phyloP scores from a whole-genome alignment of 1,140 invertebrate species.

The Phenacoccus solenopsis region DNA sequence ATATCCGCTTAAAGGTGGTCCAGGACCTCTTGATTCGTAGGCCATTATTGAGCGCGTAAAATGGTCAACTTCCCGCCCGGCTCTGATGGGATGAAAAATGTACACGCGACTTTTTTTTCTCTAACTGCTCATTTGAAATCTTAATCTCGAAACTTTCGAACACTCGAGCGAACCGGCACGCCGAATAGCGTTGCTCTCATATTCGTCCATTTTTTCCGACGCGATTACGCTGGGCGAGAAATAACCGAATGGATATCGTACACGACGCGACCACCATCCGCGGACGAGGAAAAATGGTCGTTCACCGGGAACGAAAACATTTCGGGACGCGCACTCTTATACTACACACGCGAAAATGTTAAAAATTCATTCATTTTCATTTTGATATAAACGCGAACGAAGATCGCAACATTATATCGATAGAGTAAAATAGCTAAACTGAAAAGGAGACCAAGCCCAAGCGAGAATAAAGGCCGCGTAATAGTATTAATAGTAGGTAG shows the following conservation, averaged over 20 bases:
- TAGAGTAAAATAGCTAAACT: neutral
- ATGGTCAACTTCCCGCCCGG: too few relatives aligned
- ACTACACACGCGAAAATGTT: neutral
- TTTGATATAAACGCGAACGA: neutral
- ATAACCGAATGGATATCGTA: too few relatives aligned
- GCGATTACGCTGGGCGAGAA: neutral
- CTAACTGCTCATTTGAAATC: too few relatives aligned
- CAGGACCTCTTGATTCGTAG: slow-evolving; percentile 4
- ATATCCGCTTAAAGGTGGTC: neutral
- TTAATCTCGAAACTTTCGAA: too few relatives aligned
- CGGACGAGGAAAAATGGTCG: too few relatives aligned
- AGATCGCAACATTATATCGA: neutral
- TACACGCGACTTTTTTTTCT: too few relatives aligned
- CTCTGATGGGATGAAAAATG: too few relatives aligned
- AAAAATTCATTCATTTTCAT: neutral
- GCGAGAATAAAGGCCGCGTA: slow-evolving; percentile 1
- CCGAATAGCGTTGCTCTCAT: too few relatives aligned
- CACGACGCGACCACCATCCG: too few relatives aligned
- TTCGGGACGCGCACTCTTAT: neutral
- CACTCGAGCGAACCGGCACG: too few relatives aligned
- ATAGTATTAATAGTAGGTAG: neutral
- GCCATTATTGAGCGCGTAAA: neutral
- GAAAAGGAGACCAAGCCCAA: slow-evolving; percentile 7
- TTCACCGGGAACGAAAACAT: neutral
- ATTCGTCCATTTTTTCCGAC: neutral